Conservation (phyloP, 2,888 invertebrate genomes). For the Gastrophysa polygoni region DNA sequence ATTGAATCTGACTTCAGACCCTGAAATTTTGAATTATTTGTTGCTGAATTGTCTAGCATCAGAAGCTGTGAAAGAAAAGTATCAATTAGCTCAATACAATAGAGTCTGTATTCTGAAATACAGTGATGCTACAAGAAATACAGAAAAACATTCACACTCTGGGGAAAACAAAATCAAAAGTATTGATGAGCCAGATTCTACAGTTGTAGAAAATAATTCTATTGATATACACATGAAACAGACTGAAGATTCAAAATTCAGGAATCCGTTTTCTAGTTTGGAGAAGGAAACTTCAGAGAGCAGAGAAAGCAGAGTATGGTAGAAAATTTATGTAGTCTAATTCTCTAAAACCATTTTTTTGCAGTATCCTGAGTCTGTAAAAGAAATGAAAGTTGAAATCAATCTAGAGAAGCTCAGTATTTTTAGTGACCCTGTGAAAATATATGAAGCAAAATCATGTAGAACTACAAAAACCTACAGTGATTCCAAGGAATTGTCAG, state of each 20-base stretch:
- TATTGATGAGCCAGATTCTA: conserved; percentile 3
- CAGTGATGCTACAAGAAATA: conserved; percentile 25
- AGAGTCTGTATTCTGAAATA: conserved; percentile 36
- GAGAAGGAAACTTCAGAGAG: neutral
- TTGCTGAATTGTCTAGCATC: conserved; percentile 42
- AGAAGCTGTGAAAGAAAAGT: conserved; percentile 35
- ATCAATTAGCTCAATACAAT: conserved; percentile 45
- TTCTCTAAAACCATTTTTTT: conserved; percentile 2
- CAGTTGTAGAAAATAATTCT: neutral
- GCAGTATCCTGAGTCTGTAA: conserved; percentile 28
- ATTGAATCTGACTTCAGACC: conserved; percentile 60
- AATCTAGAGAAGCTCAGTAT: conserved; percentile 4
- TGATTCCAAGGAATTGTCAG: conserved; percentile 64
- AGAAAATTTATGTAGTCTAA: neutral
- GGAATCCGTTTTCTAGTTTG: neutral
- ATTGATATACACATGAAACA: neutral
- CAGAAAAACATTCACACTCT: neutral
- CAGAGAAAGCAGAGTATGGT: neutral
- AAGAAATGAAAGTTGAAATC: conserved; percentile 25
- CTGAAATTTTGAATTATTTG: conserved; percentile 60
- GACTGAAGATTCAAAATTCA: neutral
- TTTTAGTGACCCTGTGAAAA: conserved; percentile 54
- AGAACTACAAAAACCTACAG: conserved; percentile 62
- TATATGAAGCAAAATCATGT: conserved; percentile 55
- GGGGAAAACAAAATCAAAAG: conserved; percentile 3